Conservation (phyloP, 2,797 vertebrate species). For the Molossus alvarezi region DNA sequence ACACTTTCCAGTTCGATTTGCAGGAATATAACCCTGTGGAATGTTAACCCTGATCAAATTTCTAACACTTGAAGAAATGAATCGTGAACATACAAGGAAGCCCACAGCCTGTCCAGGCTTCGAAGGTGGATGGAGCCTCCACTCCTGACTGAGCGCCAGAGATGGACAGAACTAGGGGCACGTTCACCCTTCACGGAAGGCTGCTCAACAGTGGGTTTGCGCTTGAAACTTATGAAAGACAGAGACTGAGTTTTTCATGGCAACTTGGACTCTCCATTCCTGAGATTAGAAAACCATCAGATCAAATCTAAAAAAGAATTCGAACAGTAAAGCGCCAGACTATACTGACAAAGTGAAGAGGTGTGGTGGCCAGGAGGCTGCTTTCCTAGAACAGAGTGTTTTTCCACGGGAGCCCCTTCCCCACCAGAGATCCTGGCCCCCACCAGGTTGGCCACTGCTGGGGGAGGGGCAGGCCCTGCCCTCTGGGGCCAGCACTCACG, state of each 20-base stretch:
- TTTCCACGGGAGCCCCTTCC: background rate
- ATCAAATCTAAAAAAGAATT: background rate
- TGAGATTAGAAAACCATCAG: constrained; percentile 26
- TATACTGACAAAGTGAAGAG: background rate
- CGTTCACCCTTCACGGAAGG: fast-evolving
- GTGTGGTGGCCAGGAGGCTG: background rate
- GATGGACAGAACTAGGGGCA: background rate
- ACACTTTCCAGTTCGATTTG: constrained; percentile 78
- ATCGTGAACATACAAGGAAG: background rate
- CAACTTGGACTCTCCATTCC: background rate
- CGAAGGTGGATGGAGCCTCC: background rate
- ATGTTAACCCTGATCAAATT: constrained; percentile 90
- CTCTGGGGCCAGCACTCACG: constrained; percentile 89
- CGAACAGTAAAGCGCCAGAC: background rate
- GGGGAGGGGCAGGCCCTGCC: background rate
- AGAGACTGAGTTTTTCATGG: background rate
- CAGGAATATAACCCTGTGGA: constrained; percentile 85
- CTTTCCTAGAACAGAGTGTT: background rate
- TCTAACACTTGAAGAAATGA: constrained; percentile 83
- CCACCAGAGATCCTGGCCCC: background rate
- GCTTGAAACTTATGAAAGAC: no score
- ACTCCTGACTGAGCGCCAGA: background rate
- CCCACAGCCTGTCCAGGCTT: background rate
- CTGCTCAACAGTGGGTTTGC: background rate
- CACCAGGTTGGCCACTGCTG: background rate